These are phyloP conservation scores for Prietella phreatophila DNA, from an alignment of 2,113 vertebrate species.

Conservation along the genomic window DNA sequence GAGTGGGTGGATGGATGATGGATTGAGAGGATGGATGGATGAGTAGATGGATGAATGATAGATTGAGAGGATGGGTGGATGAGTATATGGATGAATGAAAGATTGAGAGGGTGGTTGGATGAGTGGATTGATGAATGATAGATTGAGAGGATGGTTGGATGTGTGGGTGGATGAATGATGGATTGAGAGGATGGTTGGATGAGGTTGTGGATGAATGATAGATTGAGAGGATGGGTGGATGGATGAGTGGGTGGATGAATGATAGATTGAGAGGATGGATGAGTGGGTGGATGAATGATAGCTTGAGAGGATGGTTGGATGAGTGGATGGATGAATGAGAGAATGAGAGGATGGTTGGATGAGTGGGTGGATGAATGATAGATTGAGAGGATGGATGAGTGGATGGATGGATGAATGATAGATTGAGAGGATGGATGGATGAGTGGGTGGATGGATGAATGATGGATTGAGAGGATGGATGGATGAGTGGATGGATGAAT, in stretches of 20 bases:
- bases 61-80: too few species aligned
- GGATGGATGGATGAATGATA: too few species aligned
- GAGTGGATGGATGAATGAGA: not conserved
- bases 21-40: too few species aligned
- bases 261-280: not conserved
- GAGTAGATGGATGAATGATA: too few species aligned
- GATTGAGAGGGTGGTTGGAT: accelerated
- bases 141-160: not conserved
- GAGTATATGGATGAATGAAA: not conserved
- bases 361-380: not conserved
- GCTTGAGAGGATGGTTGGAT: not conserved
- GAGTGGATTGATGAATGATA: too few species aligned
- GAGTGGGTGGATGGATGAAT: not conserved
- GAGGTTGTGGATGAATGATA: not conserved
- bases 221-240: not conserved
- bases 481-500: too few species aligned
- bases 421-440: too few species aligned
- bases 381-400: not conserved
- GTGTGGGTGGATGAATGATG: not conserved
- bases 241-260: not conserved
- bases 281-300: too few species aligned
- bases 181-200: not conserved
- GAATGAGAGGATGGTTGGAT: not conserved
- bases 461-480: not conserved
- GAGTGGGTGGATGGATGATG: not conserved